Evolutionary conservation across 2,797 vertebrate species (phyloP), one percentile per base, ranked within the genome.

Genomic region (Syngnathus acus): DNA sequence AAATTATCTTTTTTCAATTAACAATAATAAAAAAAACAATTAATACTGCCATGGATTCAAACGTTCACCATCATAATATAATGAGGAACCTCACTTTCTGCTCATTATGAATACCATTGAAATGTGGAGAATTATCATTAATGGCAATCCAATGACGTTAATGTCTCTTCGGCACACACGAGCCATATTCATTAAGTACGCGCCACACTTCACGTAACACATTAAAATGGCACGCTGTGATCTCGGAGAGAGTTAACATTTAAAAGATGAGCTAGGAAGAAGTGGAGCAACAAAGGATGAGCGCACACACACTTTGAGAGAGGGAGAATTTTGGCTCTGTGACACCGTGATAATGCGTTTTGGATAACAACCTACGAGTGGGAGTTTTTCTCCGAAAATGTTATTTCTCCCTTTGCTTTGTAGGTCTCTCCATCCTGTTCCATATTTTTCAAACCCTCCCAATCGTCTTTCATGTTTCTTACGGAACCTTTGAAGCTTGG

Each of bases 381-480:
- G 75, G 76, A 75, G 55, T 38, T 58, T 58, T 58, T 38, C 32
- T 62, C 71, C 45, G 1, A 81, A 68, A 70, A 66, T 71, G 65
- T 71, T 5, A 19, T 47, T 73, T 76, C 47, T 16, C 48, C 11
- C 26, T 43, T 43, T 65, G 64, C 26, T 72, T 68, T 63, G 60
- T 4, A 17, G 72, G 67, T 76, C 71, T 78, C 73, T 71, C 74
- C 73, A 79, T 74, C 60, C 69, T 68, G 68, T 71, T 78, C 61
- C 65, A 26, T 65, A 76, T 81, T 67, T 26, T 26, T 26, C 6
- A 32, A 32, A 32, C 6, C 9, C 13, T n/a, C 5, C 51, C 9
- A 21, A 32, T 32, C 32, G 32, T 58, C 55, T 38, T 58, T 58
- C 17, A 38, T 38, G 14, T 58, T 58, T 58, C 16, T 37, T 9